Conservation (phyloP, 30 jellyfish, hydroid and myxozoan genomes). For the Calvadosia cruxmelitensis region DNA sequence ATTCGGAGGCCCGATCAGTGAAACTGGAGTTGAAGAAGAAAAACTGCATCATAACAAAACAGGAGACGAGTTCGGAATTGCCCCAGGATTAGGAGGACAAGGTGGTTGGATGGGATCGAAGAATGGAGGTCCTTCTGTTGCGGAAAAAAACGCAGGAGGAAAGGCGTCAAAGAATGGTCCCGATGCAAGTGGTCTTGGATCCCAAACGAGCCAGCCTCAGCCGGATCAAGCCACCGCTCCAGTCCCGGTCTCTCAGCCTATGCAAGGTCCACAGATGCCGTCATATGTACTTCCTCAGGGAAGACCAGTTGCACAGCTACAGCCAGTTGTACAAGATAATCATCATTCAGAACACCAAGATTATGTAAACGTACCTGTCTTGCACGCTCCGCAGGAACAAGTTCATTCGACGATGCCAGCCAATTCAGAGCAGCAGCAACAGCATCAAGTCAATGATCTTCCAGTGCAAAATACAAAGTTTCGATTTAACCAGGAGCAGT, state of each 20-base stretch:
- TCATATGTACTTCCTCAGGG: not conserved
- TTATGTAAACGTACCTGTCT: not conserved
- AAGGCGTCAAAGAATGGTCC: constrained; percentile 14
- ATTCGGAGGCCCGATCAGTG: constrained; percentile 38
- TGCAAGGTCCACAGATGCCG: not conserved
- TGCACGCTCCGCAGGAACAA: not conserved
- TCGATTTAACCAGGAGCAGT: not conserved
- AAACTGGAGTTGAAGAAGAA: constrained; percentile 5
- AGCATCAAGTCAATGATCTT: not conserved
- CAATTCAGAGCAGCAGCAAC: not conserved
- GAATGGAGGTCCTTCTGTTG: not conserved
- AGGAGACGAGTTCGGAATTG: constrained; percentile 15
- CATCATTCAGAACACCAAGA: not conserved
- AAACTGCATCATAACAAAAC: not conserved
- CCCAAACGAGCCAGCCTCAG: not conserved
- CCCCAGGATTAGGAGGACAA: constrained; percentile 9
- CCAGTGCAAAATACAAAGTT: not conserved
- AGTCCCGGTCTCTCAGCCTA: no score
- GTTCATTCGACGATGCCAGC: no score
- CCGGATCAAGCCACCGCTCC: not conserved
- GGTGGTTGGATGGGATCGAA: constrained; percentile 28
- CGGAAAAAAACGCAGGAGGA: not conserved
- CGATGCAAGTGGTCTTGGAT: not conserved
- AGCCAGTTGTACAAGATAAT: not conserved
- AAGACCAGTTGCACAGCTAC: not conserved